Conservation (phyloP, 2,113 vertebrate species). For the Raja brachyura region DNA sequence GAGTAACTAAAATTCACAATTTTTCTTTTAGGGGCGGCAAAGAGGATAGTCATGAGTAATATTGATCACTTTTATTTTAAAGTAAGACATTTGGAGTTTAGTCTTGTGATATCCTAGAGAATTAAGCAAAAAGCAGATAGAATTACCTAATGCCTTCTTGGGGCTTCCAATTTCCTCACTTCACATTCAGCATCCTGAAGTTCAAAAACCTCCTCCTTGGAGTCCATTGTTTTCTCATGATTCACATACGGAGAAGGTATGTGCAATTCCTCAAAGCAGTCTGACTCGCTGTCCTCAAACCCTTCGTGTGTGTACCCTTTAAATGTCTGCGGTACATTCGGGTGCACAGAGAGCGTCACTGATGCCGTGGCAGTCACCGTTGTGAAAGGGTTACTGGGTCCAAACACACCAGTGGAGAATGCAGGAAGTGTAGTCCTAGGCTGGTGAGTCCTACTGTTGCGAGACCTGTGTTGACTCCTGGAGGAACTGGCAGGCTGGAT, state of each 20-base stretch:
- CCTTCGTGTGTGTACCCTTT: slow-evolving; percentile 70
- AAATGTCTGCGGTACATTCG: slow-evolving; percentile 74
- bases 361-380: slow-evolving; percentile 86
- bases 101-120: neutral
- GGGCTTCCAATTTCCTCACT: slow-evolving; percentile 50
- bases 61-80: neutral
- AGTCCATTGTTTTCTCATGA: slow-evolving; percentile 52
- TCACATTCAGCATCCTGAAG: slow-evolving; percentile 67
- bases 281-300: slow-evolving; percentile 61
- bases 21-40: neutral
- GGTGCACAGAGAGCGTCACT: slow-evolving; percentile 83
- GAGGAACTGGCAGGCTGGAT: slow-evolving; percentile 45
- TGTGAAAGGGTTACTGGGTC: slow-evolving; percentile 62
- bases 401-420: slow-evolving; percentile 53
- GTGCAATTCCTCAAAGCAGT: slow-evolving; percentile 60
- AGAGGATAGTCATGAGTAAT: neutral
- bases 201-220: slow-evolving; percentile 63
- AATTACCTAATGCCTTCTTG: slow-evolving; percentile 57
- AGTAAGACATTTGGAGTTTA: neutral
- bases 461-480: slow-evolving; percentile 47
- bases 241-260: slow-evolving; percentile 40
- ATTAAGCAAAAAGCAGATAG: neutral
- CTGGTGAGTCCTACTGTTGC: slow-evolving; percentile 53
- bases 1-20: slow-evolving; percentile 12
- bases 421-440: slow-evolving; percentile 65